phyloP scores from a whole-genome alignment of 2,113 vertebrate genomes.

The Chaetops frenatus region DNA sequence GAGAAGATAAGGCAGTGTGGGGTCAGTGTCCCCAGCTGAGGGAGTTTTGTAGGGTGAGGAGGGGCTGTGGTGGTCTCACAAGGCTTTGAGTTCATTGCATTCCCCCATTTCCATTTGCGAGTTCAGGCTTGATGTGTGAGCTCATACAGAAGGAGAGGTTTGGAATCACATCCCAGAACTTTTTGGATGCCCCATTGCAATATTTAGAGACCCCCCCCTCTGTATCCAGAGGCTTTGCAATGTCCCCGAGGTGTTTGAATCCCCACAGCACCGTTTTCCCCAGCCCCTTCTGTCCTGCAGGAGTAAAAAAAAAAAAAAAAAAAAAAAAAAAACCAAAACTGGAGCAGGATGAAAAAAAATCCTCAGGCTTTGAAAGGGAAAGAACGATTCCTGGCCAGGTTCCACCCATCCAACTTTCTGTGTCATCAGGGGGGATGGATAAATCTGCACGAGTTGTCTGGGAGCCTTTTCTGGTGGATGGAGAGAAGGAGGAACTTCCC shows the following conservation, averaged over 20 bases:
- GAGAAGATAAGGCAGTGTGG: not conserved
- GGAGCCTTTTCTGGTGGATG: not conserved
- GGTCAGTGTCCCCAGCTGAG: not conserved
- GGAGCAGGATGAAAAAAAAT: not conserved
- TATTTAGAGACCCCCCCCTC: not conserved
- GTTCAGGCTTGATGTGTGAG: not conserved
- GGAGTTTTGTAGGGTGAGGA: not conserved
- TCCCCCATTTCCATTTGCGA: not conserved
- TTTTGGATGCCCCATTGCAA: not conserved
- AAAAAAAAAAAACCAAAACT: not conserved
- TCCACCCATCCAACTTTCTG: not conserved
- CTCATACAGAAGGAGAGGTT: not conserved
- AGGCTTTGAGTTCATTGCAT: not conserved
- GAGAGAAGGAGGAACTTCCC: conserved; percentile 18
- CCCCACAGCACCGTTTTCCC: accelerated
- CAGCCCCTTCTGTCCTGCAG: not conserved
- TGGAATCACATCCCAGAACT: not conserved
- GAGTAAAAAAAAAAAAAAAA: not conserved
- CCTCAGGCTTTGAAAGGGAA: not conserved
- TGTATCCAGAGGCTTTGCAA: not conserved
- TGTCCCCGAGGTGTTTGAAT: not conserved
- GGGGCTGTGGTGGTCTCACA: not conserved
- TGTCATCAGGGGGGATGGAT: not conserved
- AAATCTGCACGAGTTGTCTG: not conserved
- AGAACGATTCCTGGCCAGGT: not conserved